Evolutionary conservation across 2,888 invertebrate genomes (phyloP), one percentile per base, ranked within the genome.

Genomic region (Chorisops tibialis): DNA sequence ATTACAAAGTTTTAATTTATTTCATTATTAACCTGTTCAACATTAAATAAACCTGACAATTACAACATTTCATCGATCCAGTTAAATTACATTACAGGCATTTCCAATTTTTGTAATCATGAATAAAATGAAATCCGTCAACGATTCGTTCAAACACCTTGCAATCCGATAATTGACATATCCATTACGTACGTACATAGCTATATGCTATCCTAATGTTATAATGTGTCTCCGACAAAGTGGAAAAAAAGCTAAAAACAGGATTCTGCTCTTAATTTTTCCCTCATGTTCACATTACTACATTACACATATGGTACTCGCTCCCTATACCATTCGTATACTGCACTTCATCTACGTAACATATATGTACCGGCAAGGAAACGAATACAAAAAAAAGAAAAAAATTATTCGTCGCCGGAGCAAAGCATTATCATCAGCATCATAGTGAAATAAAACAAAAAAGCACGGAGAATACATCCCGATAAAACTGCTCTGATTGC

Each of bases 181-280:
- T 59, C 37, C 58, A 59, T 47, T 59, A 59, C 37, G 38, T 7
- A 45, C 43, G 7, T 43, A 7, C 43, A 43, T n/a, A n/a, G 43
- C 14, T 37, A n/a, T n/a, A 47, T 47, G 47, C 19, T 19, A 9
- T 21, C 30, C 30, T 30, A 30, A 30, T 30, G 30, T 30, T 30
- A 30, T 30, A 30, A 30, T 30, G 30, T 30, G 30, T 30, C 30
- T 30, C 30, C 7, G 30, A 30, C 30, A 30, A 41, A 7, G 21
- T 6, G 21, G 21, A 3, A 47, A 22, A 48, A 22, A 22, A 22
- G 2, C 16, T 21, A 6, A 47, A 59, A 45, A 59, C 38, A 45
- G 45, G 22, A 52, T 51, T 63, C 54, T 41, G 37, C 47, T 59
- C 48, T 59, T 60, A 59, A 59, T 59, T 48, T 58, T 37, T 43